Conservation (phyloP, 2,888 invertebrate species). For the Spodoptera littoralis region DNA sequence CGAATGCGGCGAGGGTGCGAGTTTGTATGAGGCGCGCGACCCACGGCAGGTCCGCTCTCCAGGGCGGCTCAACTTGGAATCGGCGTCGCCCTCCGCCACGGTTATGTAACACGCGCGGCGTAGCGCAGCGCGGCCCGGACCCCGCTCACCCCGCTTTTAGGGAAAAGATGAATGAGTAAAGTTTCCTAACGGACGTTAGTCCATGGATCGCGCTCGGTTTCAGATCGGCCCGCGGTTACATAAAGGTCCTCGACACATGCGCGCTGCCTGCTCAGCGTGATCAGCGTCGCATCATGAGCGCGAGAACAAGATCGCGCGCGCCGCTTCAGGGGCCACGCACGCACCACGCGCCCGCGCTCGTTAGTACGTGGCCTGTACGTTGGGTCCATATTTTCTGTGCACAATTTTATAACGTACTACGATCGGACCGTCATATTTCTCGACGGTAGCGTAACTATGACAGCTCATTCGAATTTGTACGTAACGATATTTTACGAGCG, state of each 20-base stretch:
- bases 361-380: constrained; percentile 10
- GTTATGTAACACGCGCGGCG: constrained; percentile 82
- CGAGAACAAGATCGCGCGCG: constrained; percentile 59
- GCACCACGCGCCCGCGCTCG: constrained; percentile 24
- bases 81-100: constrained; percentile 69
- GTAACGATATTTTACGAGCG: constrained; percentile 43
- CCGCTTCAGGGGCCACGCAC: constrained; percentile 48
- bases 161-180: constrained; percentile 88
- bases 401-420: constrained; percentile 31
- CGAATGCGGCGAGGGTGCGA: constrained; percentile 55
- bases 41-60: constrained; percentile 68
- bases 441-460: constrained; percentile 27
- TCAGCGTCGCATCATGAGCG: constrained; percentile 49
- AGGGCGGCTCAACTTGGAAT: constrained; percentile 74
- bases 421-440: constrained; percentile 38
- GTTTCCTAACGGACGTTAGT: constrained; percentile 85
- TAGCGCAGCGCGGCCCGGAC: constrained; percentile 78
- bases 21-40: constrained; percentile 52
- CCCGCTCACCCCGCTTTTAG: constrained; percentile 82
- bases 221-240: constrained; percentile 78
- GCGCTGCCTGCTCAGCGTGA: constrained; percentile 51
- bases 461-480: constrained; percentile 39
- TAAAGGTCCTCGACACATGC: constrained; percentile 79
- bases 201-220: constrained; percentile 81
- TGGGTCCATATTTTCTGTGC: constrained; percentile 8